phyloP scores from a whole-genome alignment of 2,797 vertebrate genomes.

The Phataginus tetradactyla region DNA sequence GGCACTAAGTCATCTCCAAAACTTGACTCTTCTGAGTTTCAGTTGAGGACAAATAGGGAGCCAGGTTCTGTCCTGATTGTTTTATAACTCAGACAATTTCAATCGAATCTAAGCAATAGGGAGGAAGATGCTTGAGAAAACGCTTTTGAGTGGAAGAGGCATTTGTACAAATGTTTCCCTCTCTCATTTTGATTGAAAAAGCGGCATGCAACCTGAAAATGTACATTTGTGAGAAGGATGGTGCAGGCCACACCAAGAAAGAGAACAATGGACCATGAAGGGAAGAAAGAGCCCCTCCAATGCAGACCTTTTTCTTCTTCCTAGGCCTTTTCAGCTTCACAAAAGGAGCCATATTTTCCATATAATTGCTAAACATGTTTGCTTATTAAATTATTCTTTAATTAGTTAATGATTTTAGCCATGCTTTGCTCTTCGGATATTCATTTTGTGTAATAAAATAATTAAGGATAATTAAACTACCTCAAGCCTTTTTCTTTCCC shows the following conservation, averaged over 20 bases:
- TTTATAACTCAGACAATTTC: constrained; percentile 3
- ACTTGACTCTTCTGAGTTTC: not conserved
- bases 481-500: constrained; percentile 92
- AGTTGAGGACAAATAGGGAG: not conserved
- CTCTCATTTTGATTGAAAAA: constrained; percentile 65
- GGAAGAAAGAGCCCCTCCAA: constrained; percentile 51
- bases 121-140: not conserved
- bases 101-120: not conserved
- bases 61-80: not conserved
- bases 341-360: constrained; percentile 84
- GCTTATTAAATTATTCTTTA: constrained; percentile 91
- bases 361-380: constrained; percentile 85
- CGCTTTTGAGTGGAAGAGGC: not conserved
- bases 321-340: constrained; percentile 74
- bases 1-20: not conserved
- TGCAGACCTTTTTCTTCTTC: constrained; percentile 69
- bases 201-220: not conserved
- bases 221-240: constrained; percentile 61
- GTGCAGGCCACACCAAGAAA: constrained; percentile 29
- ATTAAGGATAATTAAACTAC: constrained; percentile 97
- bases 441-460: constrained; percentile 91
- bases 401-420: constrained; percentile 90
- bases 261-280: constrained; percentile 61
- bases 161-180: not conserved
- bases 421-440: constrained; percentile 88